phyloP scores from a whole-genome alignment of 1,140 invertebrate genomes.

The Oryzaephilus surinamensis region DNA sequence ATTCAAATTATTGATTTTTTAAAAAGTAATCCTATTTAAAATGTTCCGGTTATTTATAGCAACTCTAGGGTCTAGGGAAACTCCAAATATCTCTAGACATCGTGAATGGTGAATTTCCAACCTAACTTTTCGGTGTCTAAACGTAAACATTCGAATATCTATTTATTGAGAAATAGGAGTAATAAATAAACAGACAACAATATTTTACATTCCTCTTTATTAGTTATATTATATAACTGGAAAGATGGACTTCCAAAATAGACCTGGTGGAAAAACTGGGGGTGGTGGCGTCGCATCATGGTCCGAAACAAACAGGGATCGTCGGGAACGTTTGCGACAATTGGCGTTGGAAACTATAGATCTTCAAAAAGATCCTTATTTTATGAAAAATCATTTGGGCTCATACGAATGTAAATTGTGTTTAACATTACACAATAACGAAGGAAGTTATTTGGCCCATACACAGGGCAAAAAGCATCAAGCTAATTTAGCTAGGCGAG shows the following conservation, averaged over 20 bases:
- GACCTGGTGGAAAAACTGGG: conserved; percentile 97
- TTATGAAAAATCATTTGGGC: conserved; percentile 97
- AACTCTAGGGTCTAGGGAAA: no score
- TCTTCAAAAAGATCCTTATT: conserved; percentile 97
- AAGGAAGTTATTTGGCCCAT: conserved; percentile 97
- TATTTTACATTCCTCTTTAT: no score
- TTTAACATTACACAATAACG: conserved; percentile 97
- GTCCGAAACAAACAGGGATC: conserved; percentile 95
- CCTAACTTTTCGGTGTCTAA: no score
- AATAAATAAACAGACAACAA: no score
- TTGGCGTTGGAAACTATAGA: conserved; percentile 98
- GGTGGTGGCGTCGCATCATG: conserved; percentile 97
- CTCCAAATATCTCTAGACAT: no score
- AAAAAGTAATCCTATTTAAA: no score
- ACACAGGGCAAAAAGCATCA: conserved; percentile 99
- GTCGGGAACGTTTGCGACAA: conserved; percentile 89
- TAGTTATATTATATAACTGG: no score
- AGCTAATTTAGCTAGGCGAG: conserved; percentile 92
- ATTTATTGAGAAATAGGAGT: no score
- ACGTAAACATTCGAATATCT: no score
- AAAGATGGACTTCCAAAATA: conserved; percentile 92
- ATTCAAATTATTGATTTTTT: no score
- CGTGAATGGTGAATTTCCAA: no score
- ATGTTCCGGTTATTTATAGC: no score
- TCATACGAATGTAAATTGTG: conserved; percentile 99